These are phyloP conservation scores for Tamias sibiricus DNA, from an alignment of 2,113 vertebrate genomes.

Conservation along the genomic window DNA sequence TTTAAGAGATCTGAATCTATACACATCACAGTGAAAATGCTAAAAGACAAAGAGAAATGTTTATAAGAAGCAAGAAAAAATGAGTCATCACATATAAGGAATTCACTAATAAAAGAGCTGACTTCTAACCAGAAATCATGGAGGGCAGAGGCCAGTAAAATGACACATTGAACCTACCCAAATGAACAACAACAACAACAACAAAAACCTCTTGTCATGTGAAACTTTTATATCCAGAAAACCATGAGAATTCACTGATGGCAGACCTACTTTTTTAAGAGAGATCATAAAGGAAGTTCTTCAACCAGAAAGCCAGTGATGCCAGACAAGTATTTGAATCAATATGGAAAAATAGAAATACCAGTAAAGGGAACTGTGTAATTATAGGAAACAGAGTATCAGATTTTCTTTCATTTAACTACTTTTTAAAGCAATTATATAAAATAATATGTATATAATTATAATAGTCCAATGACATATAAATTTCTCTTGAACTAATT, in stretches of 20 bases:
- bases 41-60: too few species aligned
- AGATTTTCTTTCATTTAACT: background rate
- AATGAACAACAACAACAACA: too few species aligned
- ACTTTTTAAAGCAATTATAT: background rate
- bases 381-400: background rate
- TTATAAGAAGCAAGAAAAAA: too few species aligned
- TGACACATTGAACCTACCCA: too few species aligned
- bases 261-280: background rate
- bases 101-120: too few species aligned
- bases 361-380: background rate
- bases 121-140: too few species aligned
- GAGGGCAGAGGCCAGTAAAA: too few species aligned
- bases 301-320: background rate
- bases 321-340: background rate
- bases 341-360: background rate
- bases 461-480: background rate
- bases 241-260: background rate
- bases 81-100: too few species aligned
- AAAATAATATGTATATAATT: background rate
- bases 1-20: too few species aligned
- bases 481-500: background rate
- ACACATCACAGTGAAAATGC: too few species aligned
- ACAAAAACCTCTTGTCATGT: too few species aligned
- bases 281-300: background rate
- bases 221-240: background rate